Evolutionary conservation across 92 coral and sea anemone genomes (phyloP).

Genomic region (Zoanthus sansibaricus): DNA sequence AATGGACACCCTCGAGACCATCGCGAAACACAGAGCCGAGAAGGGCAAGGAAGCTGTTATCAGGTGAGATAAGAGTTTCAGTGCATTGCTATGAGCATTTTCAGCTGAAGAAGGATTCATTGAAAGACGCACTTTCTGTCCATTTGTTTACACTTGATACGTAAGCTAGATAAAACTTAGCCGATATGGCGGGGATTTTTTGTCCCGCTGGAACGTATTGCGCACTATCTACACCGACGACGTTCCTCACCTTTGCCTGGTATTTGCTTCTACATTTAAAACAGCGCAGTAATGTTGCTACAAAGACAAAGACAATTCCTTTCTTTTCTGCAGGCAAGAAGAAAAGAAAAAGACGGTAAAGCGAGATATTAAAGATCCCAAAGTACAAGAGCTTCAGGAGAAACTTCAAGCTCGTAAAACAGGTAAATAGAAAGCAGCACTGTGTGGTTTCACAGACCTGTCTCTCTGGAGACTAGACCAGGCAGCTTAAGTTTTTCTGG

Average conservation of each 20-base stretch:
- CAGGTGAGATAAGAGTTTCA: conserved; percentile 58
- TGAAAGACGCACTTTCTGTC: no score
- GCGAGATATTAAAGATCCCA: conserved; percentile 77
- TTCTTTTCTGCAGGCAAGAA: conserved; percentile 66
- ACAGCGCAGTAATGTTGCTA: background rate
- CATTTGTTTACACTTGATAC: no score
- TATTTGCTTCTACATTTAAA: background rate
- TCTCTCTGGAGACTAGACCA: no score
- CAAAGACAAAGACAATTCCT: background rate
- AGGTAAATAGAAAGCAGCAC: conserved; percentile 45
- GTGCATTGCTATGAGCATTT: no score
- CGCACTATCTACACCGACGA: no score
- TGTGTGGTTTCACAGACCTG: no score
- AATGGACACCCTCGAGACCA: conserved; percentile 94
- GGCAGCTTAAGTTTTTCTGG: no score
- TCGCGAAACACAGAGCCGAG: conserved; percentile 93
- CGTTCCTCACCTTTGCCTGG: background rate
- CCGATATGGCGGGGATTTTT: no score
- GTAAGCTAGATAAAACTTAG: no score
- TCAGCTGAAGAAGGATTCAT: background rate
- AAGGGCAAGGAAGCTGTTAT: conserved; percentile 86
- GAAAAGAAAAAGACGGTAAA: conserved; percentile 66
- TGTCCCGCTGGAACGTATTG: no score
- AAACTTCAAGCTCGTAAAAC: conserved; percentile 86
- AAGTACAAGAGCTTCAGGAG: conserved; percentile 81